Evolutionary conservation across 2,113 vertebrate species (phyloP).

Genomic region (Equus quagga): DNA sequence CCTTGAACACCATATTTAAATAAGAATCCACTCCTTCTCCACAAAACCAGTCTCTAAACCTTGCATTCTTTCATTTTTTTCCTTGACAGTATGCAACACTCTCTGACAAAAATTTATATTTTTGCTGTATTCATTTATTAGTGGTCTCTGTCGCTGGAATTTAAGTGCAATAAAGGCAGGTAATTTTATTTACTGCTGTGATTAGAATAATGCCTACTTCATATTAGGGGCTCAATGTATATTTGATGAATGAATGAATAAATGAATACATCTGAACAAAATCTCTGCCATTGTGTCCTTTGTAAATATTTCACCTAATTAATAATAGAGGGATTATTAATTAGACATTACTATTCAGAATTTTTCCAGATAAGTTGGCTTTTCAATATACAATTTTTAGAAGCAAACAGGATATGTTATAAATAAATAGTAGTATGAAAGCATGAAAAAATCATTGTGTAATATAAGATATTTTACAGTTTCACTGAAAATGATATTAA

Average conservation of each 20-base stretch:
- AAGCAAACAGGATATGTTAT: neutral
- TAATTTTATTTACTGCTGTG: neutral
- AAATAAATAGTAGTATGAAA: neutral
- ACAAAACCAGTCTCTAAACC: neutral
- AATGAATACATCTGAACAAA: neutral
- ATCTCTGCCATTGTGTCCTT: neutral
- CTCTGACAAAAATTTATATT: neutral
- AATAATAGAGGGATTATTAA: neutral
- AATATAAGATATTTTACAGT: neutral
- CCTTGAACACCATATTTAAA: neutral
- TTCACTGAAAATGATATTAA: neutral
- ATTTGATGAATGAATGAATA: neutral
- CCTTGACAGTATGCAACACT: neutral
- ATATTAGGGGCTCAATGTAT: neutral
- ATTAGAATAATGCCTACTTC: neutral
- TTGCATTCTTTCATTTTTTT: neutral
- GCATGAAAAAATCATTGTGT: neutral
- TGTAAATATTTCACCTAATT: neutral
- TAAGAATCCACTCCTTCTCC: neutral
- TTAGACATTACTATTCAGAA: neutral
- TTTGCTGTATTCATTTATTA: neutral
- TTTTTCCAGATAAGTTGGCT: neutral
- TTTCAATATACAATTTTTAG: neutral
- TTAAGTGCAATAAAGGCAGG: neutral
- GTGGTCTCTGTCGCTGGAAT: neutral